Evolutionary conservation across 2,113 vertebrate genomes (phyloP), one percentile per base, ranked within the genome.

Genomic region (Chlorodrepanis virens): DNA sequence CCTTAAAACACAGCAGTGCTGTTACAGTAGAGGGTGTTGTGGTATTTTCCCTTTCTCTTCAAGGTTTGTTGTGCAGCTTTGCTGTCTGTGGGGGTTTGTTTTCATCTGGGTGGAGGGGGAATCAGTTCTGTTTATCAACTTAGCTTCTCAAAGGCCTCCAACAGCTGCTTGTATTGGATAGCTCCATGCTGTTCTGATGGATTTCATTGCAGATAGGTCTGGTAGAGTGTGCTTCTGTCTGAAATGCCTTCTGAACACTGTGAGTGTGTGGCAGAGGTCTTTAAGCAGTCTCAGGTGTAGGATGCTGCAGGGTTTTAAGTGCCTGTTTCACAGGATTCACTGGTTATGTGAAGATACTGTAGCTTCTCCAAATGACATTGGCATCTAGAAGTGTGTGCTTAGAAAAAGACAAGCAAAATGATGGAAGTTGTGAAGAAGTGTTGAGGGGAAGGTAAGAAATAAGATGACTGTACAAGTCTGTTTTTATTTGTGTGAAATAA

Each of bases 201-300:
- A n/a, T 69, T 72, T 81, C 1, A 1, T 53, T 75, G 33, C 19
- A 0, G 28, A 0, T 31, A 2, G n/a, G 33, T 49, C 87, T 14
- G 10, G 27, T n/a, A 20, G 50, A 49, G 31, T 1, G 7, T 12
- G 21, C 16, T 60, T 53, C 16, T 65, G 18, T 56, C 45, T 44
- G 64, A 31, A 61, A 5, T 3, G 12, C 20, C 40, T 7, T 29
- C 25, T 49, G 37, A 78, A 39, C 35, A 1, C 52, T 31, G n/a
- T 5, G 49, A 81, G n/a, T 14, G 28, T 7, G 2, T 22, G 61
- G n/a, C 33, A 63, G 65, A 79, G 60, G 31, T 49, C 42, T 88
- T 22, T 4, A 10, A 23, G 44, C 10, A n/a, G 14, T 45, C 5
- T 60, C 50, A 52, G 24, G 4, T 83, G 11, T 59, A 31, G 63